Base-by-base conservation (phyloP, 1,140 invertebrate species). In the Lucilia cuprina region DNA sequence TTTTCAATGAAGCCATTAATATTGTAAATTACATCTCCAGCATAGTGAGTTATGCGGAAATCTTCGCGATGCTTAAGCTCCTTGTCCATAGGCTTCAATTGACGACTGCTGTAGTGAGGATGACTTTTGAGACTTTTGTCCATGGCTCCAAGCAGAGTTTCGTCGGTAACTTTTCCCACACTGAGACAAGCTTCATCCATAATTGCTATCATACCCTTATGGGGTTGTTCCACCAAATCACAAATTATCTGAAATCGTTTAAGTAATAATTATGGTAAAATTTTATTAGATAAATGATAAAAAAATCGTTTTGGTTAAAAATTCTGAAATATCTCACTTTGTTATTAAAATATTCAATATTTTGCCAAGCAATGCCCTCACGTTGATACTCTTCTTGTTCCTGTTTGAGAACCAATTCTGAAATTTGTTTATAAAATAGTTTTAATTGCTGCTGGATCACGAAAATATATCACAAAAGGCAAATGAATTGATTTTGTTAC, bases 101-200 rank as follows among this genome's bases (percentile, higher is more conserved):
- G 96, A 85, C 98, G 93, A 85, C 97, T 98, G 8, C 95, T 95
- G 91, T 97, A 99, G 92, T 99, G 97, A 84, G 96, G 94, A 92
- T 99, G 97, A 83, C 94, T 93, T 84, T 92, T 93, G n/a, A 99
- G 92, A 87, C 97, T 96, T 88, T 96, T 95, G 91, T 98, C 96
- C 96, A 99, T 96, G 0, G 96, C 97, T 86, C 98, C 96, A n/a
- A 99, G 91, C 25, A 98, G 92, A 91, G 98, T 95, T 93, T 95
- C 94, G 91, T 99, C 97, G 2, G 96, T 96, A 35, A 98, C 95
- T 93, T 97, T 97, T 82, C 97, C 98, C 50, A 98, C 97, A 87
- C 96, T 98, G 9, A 98, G 93, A 86, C 97, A 99, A 30, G 97
- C 98, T 91, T 99, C 98, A 90, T 99, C 98, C 93, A 98, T 94